Evolutionary conservation across 2,888 invertebrate species (phyloP).

Genomic region (Sipunculus nudus): DNA sequence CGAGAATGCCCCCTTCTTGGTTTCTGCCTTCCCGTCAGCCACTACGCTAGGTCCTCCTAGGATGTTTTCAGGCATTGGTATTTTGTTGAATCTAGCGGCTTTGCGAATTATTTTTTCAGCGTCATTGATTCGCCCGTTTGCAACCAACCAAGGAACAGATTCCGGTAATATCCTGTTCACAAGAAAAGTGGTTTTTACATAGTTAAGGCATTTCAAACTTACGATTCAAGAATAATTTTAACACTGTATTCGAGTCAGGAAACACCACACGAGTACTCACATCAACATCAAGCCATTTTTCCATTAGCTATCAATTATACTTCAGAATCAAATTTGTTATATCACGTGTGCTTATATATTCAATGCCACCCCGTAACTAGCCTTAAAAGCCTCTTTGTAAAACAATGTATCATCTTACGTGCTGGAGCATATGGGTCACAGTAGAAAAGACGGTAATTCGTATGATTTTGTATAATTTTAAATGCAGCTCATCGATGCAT

Average conservation of each 20-base stretch:
- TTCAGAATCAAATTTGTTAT: no score
- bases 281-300: no score
- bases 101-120: conserved; percentile 35
- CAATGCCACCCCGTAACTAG: no score
- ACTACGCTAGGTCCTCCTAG: conserved; percentile 9
- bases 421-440: no score
- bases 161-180: conserved; percentile 40
- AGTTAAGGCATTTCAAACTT: background rate
- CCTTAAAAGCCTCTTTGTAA: no score
- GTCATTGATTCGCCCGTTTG: conserved; percentile 33
- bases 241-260: background rate
- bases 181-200: background rate
- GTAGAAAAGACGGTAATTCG: no score
- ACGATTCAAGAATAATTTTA: background rate
- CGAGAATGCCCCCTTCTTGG: background rate
- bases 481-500: no score
- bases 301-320: no score
- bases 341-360: no score
- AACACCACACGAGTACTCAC: background rate
- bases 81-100: conserved; percentile 40
- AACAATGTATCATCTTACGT: no score
- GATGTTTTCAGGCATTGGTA: conserved; percentile 32
- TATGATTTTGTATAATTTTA: no score
- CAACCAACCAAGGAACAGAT: conserved; percentile 43
- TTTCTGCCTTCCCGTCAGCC: background rate